Evolutionary conservation across 2,113 vertebrate species (phyloP), one percentile per base, ranked within the genome.

Genomic region (Myxocyprinus asiaticus): DNA sequence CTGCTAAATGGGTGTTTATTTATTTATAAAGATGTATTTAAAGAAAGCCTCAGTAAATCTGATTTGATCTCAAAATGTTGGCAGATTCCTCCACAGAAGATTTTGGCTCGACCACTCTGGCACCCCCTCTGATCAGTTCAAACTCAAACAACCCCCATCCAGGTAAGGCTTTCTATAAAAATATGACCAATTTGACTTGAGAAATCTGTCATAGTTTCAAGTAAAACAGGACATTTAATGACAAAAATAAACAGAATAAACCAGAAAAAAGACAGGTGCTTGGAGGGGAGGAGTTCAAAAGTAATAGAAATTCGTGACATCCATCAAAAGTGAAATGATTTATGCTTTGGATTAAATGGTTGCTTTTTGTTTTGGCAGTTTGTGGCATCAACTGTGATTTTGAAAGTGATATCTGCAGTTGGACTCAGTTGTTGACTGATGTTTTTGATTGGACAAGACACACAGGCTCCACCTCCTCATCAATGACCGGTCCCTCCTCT

Each of bases 381-480:
- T 94, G 91, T 50, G 80, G 82, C 11, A 53, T 92, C 4, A 84
- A 88, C 66, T 93, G 92, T 47, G 78, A 92, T 81, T 96, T 96
- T 9, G 94, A 95, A 7, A 42, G 67, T 0, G 83, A 84, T 55
- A 56, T 92, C 22, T 95, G 94, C 84, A 88, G 80, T 1, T 95
- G 94, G 94, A 76, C 86, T 15, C 93, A 90, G 81, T 82, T 90
- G 12, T 59, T 88, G 33, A 86, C 78, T 67, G 94, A 92, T 83
- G 93, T 88, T 84, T 91, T 94, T 87, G 89, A 94, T 77, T 88
- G 87, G 87, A 88, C 82, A 11, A 79, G 86, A 64, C 78, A 84
- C 58, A 84, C 11, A 53, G 87, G 86, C 67, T 80, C 86, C 82
- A 88, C 87, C 6, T 77, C 87, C 63, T 86, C 87, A n/a, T 33